Evolutionary conservation across 1,140 invertebrate species (phyloP), one percentile per base, ranked within the genome.

Genomic region (Scaptomyza montana): DNA sequence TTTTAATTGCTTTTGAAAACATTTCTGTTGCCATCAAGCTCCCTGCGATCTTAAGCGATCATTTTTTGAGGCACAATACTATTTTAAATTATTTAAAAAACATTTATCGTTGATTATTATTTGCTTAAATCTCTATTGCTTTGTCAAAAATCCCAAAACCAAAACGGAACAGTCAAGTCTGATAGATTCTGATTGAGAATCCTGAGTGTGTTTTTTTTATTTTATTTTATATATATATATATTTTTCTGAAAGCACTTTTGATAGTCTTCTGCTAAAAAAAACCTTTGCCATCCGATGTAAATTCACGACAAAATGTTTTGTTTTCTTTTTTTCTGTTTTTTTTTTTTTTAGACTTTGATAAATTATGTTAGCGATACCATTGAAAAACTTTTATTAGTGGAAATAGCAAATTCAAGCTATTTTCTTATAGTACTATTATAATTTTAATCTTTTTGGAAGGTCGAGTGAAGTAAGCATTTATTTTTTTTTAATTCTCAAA

Each of bases 401-500:
- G 12, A n/a, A 5, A 43, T 43, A 65, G 63, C 53, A 56, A 41
- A 55, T 19, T 19, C 53, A 6, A 55, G 53, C 21, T 57, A 39
- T 56, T 57, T 25, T 43, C 9, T 28, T 55, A 55, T 45, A 43
- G 12, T 13, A 7, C 3, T 41, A 21, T 36, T 55, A 41, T 41
- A 41, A 55, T 33, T 4, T 6, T 21, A 10, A 36, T 36, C 7
- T 39, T 55, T 33, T 55, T 36, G 53, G 53, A 55, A 55, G 53
- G 36, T 55, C 36, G 13, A 39, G 36, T 55, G 12, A 55, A 36
- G 53, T 33, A 55, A 55, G 53, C 53, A 21, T 43, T 43, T 43
- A n/a, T 28, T 25, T 30, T 33, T 33, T 45, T 45, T 45, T 8
- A 2, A 28, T 28, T 7, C 16, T 41, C 30, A 62, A 51, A 25